Conservation (phyloP, 2,113 vertebrate species). For the Willisornis vidua region DNA sequence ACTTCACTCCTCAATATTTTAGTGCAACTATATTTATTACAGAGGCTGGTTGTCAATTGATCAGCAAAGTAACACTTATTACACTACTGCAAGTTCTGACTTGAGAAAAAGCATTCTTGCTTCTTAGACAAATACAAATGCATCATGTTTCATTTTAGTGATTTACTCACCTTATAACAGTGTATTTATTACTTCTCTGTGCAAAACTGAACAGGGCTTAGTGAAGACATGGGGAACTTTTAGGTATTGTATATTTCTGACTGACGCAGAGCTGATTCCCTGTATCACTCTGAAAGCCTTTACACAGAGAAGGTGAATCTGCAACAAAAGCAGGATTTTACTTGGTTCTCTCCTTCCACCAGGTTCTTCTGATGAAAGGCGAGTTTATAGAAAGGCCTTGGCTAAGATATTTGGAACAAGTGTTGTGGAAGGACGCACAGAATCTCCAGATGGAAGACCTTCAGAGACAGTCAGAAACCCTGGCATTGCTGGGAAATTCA, state of each 20-base stretch:
- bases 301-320: neutral
- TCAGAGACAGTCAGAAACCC: conserved; percentile 58
- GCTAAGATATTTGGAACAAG: conserved; percentile 50
- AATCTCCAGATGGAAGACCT: neutral
- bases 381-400: conserved; percentile 72
- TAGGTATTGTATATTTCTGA: neutral
- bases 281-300: neutral
- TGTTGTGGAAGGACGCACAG: neutral
- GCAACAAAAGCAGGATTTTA: neutral
- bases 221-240: neutral
- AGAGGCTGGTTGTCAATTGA: neutral
- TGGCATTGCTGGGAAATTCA: conserved; percentile 77
- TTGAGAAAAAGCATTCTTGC: neutral
- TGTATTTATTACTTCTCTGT: neutral
- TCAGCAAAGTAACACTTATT: neutral
- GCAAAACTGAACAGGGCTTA: neutral
- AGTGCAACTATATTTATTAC: neutral
- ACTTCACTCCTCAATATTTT: neutral
- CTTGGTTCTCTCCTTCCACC: neutral
- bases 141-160: neutral
- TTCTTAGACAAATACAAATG: neutral
- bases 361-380: conserved; percentile 78
- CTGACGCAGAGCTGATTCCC: neutral
- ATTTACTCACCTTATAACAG: neutral
- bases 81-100: neutral